Evolutionary conservation across 23 tunicate genomes (phyloP), one percentile per base, ranked within the genome.

Genomic region (Trididemnum clinides): DNA sequence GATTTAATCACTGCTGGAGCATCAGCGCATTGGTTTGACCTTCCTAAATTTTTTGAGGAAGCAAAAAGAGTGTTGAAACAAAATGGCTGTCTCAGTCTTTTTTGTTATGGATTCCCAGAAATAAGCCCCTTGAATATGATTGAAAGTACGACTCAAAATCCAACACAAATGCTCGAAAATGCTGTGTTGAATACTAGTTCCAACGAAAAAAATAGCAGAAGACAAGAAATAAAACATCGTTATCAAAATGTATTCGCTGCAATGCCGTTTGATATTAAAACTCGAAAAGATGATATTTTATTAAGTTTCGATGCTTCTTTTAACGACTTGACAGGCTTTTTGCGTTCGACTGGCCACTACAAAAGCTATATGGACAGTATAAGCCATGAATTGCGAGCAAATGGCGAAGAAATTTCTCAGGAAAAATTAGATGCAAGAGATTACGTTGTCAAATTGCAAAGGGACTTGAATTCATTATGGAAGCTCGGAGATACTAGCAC

Each of bases 21-120:
- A 10, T 44, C 91, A 0, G 91, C 78, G 0, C 91, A 87, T 33
- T 87, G 91, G 91, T 35, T 87, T 32, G 81, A 87, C 33, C 69
- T 64, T 23, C 15, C 25, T 20, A 33, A 22, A 22, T 87, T 64
- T 29, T 87, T 80, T 31, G 33, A 87, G 19, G 91, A 87, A 50
- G 66, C 54, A 29, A 66, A 49, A 70, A 33, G 91, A 50, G 81
- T 87, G 3, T 71, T 87, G 33, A 34, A 49, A 33, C 86, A 85
- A 22, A 44, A 50, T n/a, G 91, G 91, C 25, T 66, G 85, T 50
- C 20, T 87, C 39, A 77, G 77, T 2, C 34, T 64, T 18, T 86
- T 79, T 78, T 84, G 90, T 0, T 86, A 86, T 23, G 37, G 80
- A 57, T 12, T 6, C 7, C 80, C 80, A 59, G 22, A 12, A 28